Evolutionary conservation across 2,888 invertebrate genomes (phyloP).

Genomic region (Psococerastis gibbosa): DNA sequence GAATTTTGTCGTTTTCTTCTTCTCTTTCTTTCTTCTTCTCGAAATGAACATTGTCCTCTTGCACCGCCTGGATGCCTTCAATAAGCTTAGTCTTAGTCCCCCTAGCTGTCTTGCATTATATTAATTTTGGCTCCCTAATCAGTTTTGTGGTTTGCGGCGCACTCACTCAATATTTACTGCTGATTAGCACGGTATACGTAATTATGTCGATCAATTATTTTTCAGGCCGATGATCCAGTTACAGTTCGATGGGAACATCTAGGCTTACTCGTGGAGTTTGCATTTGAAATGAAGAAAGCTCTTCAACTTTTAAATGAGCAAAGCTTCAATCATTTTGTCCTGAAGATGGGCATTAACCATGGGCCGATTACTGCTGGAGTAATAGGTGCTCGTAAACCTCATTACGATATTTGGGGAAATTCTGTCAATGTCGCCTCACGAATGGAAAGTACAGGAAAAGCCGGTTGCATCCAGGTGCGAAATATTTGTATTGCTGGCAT

Average conservation of each 20-base stretch:
- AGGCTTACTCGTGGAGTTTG: slow-evolving; percentile 71
- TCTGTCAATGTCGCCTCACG: slow-evolving; percentile 93
- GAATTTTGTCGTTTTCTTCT: no score
- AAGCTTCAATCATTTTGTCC: slow-evolving; percentile 85
- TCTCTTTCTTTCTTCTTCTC: no score
- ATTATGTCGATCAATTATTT: no score
- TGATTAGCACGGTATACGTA: no score
- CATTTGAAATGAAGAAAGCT: slow-evolving; percentile 75
- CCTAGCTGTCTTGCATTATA: background rate
- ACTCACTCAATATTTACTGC: no score
- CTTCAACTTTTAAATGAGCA: slow-evolving; percentile 83
- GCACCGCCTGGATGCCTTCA: no score
- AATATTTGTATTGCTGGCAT: no score
- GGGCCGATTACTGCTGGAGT: slow-evolving; percentile 92
- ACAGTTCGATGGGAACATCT: slow-evolving; percentile 67
- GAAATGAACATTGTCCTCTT: no score
- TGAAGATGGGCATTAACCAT: slow-evolving; percentile 88
- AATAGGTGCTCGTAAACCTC: slow-evolving; percentile 85
- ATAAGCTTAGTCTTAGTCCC: slow-evolving; percentile 9
- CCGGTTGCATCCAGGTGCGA: slow-evolving; percentile 85
- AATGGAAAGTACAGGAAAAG: slow-evolving; percentile 96
- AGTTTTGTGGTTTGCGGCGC: no score
- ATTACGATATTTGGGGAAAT: slow-evolving; percentile 95
- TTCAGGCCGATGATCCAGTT: slow-evolving; percentile 49
- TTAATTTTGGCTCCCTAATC: no score